Evolutionary conservation across 2,113 vertebrate genomes (phyloP).

Genomic region (Mesembrinibis cayennensis): DNA sequence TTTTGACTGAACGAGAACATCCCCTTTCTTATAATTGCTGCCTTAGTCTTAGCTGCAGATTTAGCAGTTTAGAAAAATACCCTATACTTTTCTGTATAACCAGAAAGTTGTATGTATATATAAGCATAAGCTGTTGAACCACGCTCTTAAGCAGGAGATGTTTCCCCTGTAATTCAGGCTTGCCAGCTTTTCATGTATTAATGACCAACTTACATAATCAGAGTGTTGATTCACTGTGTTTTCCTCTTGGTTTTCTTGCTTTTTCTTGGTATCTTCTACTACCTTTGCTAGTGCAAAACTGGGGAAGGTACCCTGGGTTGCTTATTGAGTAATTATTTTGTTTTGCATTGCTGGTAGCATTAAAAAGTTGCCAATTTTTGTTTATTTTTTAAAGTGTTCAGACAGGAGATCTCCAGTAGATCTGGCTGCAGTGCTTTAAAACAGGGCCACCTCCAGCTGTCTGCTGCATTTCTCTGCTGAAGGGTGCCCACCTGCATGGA

Average conservation of each 20-base stretch:
- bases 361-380: not conserved
- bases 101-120: not conserved
- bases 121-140: not conserved
- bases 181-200: not conserved
- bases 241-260: not conserved
- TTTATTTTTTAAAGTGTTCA: not conserved
- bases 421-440: not conserved
- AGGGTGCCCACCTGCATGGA: not conserved
- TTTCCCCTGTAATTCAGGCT: not conserved
- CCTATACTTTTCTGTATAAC: not conserved
- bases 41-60: not conserved
- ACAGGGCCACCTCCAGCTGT: not conserved
- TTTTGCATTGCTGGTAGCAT: not conserved
- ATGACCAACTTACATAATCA: not conserved
- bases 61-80: not conserved
- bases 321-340: not conserved
- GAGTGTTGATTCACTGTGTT: not conserved
- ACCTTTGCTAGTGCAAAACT: not conserved
- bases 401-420: not conserved
- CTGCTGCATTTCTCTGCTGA: not conserved
- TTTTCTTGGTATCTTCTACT: not conserved
- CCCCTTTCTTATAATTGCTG: not conserved
- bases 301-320: accelerated
- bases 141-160: not conserved
- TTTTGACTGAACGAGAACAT: not conserved